A percentile compares a stretch with the other conserved stretches of the same genome.
phyloP scores from a whole-genome alignment of 1,140 invertebrate genomes.

The Pachypeltis micranthus region DNA sequence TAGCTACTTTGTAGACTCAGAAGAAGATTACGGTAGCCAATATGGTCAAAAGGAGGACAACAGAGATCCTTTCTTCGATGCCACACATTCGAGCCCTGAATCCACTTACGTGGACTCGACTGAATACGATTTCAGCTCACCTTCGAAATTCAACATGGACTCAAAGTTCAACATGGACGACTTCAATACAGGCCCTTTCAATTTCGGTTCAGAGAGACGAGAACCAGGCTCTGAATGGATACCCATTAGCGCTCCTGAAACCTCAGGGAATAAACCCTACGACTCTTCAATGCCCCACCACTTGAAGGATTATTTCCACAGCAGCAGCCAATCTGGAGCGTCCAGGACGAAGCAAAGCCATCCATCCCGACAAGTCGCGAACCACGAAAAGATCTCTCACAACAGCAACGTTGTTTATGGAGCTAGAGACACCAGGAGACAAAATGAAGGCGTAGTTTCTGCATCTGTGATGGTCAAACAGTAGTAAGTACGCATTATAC shows the following conservation, averaged over 20 bases:
- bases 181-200: neutral
- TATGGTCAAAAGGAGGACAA: neutral
- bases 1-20: neutral
- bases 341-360: neutral
- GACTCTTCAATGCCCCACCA: conserved; percentile 27
- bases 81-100: neutral
- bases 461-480: conserved; percentile 26
- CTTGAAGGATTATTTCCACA: neutral
- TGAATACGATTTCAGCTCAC: neutral
- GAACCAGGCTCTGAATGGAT: conserved; percentile 24
- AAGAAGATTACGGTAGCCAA: neutral
- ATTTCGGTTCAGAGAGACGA: neutral
- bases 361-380: neutral
- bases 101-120: no score
- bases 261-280: conserved; percentile 26
- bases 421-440: neutral
- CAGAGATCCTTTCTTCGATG: neutral
- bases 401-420: conserved; percentile 9
- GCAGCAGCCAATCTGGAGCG: neutral
- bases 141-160: neutral
- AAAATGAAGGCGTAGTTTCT: conserved; percentile 25
- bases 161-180: neutral
- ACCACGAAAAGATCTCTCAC: neutral
- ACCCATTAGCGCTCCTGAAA: conserved; percentile 28
- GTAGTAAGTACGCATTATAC: conserved; percentile 15